These are phyloP conservation scores for Serranochromis macrocephalus DNA, from an alignment of 2,113 vertebrate genomes.

Conservation along the genomic window DNA sequence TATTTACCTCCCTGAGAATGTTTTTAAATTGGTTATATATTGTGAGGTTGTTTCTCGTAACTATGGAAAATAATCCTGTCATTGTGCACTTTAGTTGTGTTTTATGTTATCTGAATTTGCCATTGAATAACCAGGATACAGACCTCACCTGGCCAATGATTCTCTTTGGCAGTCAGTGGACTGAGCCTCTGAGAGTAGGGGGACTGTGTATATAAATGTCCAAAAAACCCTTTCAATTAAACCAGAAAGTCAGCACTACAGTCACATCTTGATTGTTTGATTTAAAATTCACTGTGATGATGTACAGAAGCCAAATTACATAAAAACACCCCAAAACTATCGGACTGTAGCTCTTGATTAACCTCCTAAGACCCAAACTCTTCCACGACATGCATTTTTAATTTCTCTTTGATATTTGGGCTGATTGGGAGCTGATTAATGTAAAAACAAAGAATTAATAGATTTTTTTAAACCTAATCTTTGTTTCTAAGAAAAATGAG, in stretches of 20 bases:
- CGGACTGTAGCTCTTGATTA: not conserved
- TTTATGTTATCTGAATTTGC: not conserved
- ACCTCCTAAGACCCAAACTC: fast-evolving
- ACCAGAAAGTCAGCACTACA: not conserved
- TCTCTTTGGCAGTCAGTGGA: not conserved
- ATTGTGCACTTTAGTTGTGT: not conserved
- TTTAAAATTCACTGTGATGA: not conserved
- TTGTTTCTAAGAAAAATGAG: not conserved
- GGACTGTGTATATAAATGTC: not conserved
- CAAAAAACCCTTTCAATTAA: not conserved
- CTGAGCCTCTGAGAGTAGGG: not conserved
- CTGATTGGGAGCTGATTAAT: not conserved
- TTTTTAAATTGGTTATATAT: not conserved
- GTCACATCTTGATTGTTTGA: not conserved
- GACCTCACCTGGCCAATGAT: not conserved
- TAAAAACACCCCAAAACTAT: fast-evolving
- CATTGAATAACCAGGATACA: not conserved
- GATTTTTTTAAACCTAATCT: not conserved
- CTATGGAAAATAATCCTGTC: not conserved
- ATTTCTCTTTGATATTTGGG: not conserved
- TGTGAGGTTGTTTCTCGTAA: not conserved
- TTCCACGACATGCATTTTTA: not conserved
- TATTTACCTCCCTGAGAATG: not conserved
- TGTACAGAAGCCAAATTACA: not conserved
- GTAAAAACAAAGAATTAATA: not conserved